These are phyloP conservation scores for Ceratina japonica DNA, from an alignment of 1,140 invertebrate species.

Conservation along the genomic window DNA sequence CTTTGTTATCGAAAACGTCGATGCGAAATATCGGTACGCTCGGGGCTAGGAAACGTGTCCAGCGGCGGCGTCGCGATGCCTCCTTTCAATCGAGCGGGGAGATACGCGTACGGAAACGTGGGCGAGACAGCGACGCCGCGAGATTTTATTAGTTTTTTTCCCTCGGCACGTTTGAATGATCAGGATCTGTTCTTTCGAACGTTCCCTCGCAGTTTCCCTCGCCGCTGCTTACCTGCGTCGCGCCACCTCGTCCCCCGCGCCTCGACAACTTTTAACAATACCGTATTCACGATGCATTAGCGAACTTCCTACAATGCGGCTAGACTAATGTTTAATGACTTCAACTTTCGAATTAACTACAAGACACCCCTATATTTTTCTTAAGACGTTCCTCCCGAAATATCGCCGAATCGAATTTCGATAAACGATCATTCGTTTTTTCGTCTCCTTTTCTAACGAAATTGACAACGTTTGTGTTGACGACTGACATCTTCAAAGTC, in stretches of 20 bases:
- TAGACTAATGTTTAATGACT: background rate
- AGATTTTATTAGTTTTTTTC: slow-evolving; percentile 38
- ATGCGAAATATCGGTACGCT: slow-evolving; percentile 16
- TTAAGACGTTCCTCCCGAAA: too few relatives aligned
- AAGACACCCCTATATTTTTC: background rate
- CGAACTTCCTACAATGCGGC: background rate
- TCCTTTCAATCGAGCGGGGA: slow-evolving; percentile 20
- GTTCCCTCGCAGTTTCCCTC: background rate
- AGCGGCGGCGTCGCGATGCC: slow-evolving; percentile 3
- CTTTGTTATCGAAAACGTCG: slow-evolving; percentile 38
- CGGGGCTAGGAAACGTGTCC: slow-evolving; percentile 6
- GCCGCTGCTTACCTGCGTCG: background rate
- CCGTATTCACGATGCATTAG: background rate
- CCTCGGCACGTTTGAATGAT: slow-evolving; percentile 21
- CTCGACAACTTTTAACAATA: slow-evolving; percentile 25
- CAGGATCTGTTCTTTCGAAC: slow-evolving; percentile 29
- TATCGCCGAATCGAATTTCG: too few relatives aligned
- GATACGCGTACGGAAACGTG: slow-evolving; percentile 7
- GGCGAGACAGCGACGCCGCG: background rate
- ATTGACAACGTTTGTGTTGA: too few relatives aligned
- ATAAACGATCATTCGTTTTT: too few relatives aligned
- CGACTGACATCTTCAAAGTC: too few relatives aligned
- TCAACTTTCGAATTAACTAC: background rate
- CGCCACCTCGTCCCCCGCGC: background rate
- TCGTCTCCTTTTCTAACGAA: too few relatives aligned